Percentiles rank a stretch among this genome's conserved stretches.
These are phyloP conservation scores for Pseudopodoces humilis DNA, from an alignment of 2,113 vertebrate species.

Conservation along the genomic window DNA sequence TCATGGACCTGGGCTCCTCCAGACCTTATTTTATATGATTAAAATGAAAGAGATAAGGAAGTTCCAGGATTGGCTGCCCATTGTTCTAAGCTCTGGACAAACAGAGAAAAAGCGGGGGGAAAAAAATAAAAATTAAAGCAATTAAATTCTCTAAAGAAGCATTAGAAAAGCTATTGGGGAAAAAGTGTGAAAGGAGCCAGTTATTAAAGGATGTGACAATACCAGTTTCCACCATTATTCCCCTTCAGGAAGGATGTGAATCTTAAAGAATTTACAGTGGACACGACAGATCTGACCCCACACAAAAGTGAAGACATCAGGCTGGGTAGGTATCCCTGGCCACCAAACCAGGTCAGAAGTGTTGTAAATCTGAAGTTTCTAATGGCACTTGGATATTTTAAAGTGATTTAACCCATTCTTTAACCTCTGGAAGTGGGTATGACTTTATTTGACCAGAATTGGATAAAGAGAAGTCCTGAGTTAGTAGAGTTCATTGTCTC, in stretches of 20 bases:
- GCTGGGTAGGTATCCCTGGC: conserved; percentile 74
- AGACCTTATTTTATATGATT: background rate
- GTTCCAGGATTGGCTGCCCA: background rate
- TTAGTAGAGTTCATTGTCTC: background rate
- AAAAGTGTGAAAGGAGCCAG: background rate
- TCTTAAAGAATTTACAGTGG: conserved; percentile 79
- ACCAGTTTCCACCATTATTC: background rate
- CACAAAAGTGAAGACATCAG: conserved; percentile 79
- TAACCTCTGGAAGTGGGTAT: background rate
- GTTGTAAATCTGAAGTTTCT: background rate
- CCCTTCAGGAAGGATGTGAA: conserved; percentile 78
- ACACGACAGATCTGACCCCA: conserved; percentile 70
- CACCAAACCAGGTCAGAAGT: background rate
- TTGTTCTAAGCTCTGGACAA: background rate
- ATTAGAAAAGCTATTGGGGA: background rate
- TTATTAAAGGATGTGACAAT: background rate
- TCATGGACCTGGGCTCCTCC: background rate
- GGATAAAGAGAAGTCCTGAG: background rate
- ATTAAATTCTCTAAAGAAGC: background rate
- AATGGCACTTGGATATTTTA: background rate
- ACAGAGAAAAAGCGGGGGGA: background rate
- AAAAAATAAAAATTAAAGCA: background rate
- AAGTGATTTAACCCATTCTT: background rate
- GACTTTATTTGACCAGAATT: background rate
- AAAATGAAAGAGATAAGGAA: background rate